Evolutionary conservation across 2,113 vertebrate species (phyloP).

Genomic region (Scomber scombrus): DNA sequence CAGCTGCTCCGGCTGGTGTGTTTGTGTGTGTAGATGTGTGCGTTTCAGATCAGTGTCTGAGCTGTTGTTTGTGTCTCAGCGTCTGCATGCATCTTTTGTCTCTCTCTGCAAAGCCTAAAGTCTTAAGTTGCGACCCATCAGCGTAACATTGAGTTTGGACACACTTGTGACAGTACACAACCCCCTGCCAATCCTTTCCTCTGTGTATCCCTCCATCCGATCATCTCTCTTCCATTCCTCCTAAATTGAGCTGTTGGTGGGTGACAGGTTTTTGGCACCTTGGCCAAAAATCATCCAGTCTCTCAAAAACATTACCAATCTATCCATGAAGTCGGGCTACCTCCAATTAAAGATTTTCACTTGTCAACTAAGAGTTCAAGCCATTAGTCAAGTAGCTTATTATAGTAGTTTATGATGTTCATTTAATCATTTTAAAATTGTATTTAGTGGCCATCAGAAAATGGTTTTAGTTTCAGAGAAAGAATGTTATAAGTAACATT

Average conservation of each 20-base stretch:
- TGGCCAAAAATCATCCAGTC: constrained; percentile 23
- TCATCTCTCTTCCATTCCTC: constrained; percentile 31
- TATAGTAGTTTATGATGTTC: too few species aligned
- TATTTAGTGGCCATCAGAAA: too few species aligned
- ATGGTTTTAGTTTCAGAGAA: too few species aligned
- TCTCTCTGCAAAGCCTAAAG: constrained; percentile 38
- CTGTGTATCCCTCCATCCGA: constrained; percentile 12
- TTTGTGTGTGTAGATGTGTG: constrained; percentile 54
- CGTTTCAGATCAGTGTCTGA: constrained; percentile 68
- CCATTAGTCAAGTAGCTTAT: too few species aligned
- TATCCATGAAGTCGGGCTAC: background rate
- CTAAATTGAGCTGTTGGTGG: constrained; percentile 70
- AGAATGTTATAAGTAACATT: too few species aligned
- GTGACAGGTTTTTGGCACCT: constrained; percentile 68
- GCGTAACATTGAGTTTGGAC: constrained; percentile 63
- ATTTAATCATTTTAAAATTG: too few species aligned
- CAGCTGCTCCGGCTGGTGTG: constrained; percentile 76
- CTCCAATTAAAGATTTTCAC: too few species aligned
- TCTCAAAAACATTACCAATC: constrained; percentile 49
- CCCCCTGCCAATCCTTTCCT: constrained; percentile 41
- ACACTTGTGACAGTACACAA: constrained; percentile 52
- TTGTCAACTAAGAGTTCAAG: too few species aligned
- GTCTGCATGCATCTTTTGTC: constrained; percentile 65
- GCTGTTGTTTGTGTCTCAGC: constrained; percentile 58
- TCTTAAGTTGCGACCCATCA: constrained; percentile 54